Evolutionary conservation across 2,797 vertebrate species (phyloP).

Genomic region (Sardinella longiceps): DNA sequence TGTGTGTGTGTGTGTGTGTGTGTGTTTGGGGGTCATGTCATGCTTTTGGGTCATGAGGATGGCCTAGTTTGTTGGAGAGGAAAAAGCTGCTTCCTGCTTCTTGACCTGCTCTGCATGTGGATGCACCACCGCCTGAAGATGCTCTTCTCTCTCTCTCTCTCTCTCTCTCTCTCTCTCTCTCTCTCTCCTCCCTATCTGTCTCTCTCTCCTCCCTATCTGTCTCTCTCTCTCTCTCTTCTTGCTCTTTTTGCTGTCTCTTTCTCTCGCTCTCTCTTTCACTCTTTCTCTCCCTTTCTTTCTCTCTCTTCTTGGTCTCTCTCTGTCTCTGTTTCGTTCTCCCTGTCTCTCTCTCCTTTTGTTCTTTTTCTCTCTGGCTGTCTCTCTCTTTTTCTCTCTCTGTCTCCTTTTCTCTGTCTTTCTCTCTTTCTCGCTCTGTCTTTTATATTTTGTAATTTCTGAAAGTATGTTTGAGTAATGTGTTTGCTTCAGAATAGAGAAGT

Average conservation of each 20-base stretch:
- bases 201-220: too few species aligned
- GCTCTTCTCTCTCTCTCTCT: conserved; percentile 20
- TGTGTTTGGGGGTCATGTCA: background rate
- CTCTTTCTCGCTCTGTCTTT: background rate
- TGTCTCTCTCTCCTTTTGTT: background rate
- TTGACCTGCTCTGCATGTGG: conserved; percentile 45
- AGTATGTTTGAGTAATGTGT: background rate
- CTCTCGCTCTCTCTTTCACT: background rate
- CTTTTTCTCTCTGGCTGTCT: background rate
- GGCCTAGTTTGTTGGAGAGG: conserved; percentile 59
- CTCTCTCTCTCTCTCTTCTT: too few species aligned
- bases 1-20: background rate
- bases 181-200: background rate
- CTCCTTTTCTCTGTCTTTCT: too few species aligned
- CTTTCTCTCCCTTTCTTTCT: background rate
- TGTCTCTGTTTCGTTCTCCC: background rate
- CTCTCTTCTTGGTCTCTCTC: background rate
- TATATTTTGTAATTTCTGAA: background rate
- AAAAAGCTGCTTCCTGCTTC: conserved; percentile 72
- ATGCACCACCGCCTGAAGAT: conserved; percentile 44
- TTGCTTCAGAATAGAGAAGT: background rate
- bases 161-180: too few species aligned
- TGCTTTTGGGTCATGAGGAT: conserved; percentile 10
- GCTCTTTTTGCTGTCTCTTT: background rate
- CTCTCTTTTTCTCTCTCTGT: too few species aligned